phyloP scores from a whole-genome alignment of 2,888 invertebrate genomes.

The Agrochola lota region DNA sequence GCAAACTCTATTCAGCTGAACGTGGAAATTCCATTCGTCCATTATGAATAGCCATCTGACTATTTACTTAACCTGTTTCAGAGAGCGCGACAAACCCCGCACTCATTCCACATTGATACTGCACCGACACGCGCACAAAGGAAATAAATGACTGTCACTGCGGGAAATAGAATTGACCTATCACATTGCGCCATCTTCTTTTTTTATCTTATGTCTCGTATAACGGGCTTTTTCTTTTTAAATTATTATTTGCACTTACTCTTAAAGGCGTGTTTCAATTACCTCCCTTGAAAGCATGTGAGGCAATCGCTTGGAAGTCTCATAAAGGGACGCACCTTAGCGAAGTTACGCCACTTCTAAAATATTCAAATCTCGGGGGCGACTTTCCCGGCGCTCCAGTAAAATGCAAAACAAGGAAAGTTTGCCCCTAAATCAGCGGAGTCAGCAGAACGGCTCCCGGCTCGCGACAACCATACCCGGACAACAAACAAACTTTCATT shows the following conservation, averaged over 20 bases:
- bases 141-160: constrained; percentile 80
- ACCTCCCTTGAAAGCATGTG: constrained; percentile 73
- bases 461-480: constrained; percentile 79
- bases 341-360: constrained; percentile 84
- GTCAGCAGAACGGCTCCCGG: constrained; percentile 75
- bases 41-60: constrained; percentile 81
- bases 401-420: constrained; percentile 89
- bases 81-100: constrained; percentile 77
- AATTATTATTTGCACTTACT: constrained; percentile 67
- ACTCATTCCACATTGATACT: constrained; percentile 75
- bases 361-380: constrained; percentile 88
- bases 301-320: constrained; percentile 77
- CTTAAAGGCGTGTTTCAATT: constrained; percentile 75
- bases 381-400: constrained; percentile 83
- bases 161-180: constrained; percentile 77
- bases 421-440: constrained; percentile 86
- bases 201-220: constrained; percentile 65
- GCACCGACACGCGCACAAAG: constrained; percentile 76
- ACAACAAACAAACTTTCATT: constrained; percentile 86
- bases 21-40: constrained; percentile 78
- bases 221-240: constrained; percentile 56
- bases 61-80: constrained; percentile 88
- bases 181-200: constrained; percentile 66
- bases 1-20: constrained; percentile 79
- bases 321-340: constrained; percentile 84